Percentiles rank a stretch among this genome's conserved stretches.
Evolutionary conservation across 2,797 vertebrate species (phyloP).

Genomic region (Corythornis leucogaster): DNA sequence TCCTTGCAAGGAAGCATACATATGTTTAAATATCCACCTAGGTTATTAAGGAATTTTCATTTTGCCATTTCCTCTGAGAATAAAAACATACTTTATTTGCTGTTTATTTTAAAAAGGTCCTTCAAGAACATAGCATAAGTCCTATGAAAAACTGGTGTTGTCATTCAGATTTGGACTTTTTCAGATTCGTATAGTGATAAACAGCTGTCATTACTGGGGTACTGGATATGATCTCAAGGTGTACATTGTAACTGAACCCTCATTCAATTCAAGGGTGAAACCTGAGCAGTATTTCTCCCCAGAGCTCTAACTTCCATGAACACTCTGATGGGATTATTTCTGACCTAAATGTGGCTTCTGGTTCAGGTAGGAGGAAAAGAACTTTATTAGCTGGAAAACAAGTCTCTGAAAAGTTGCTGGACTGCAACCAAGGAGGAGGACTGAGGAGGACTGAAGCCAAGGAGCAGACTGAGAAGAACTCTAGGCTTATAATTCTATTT

Average conservation of each 20-base stretch:
- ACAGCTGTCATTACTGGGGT: background rate
- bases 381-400: background rate
- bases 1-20: background rate
- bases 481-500: slow-evolving; percentile 11
- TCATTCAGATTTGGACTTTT: background rate
- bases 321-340: background rate
- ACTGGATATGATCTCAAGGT: background rate
- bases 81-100: background rate
- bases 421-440: background rate
- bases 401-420: background rate
- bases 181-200: background rate
- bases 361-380: background rate
- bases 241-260: background rate
- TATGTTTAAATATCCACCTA: background rate
- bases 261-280: background rate
- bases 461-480: background rate
- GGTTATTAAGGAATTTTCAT: background rate
- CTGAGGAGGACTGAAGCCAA: no score
- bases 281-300: background rate
- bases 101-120: background rate
- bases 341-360: background rate
- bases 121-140: background rate
- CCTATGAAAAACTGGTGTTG: background rate
- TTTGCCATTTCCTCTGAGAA: background rate
- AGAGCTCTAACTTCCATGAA: background rate